Base-by-base conservation (phyloP, 2,797 vertebrate species). In the Tadarida brasiliensis region DNA sequence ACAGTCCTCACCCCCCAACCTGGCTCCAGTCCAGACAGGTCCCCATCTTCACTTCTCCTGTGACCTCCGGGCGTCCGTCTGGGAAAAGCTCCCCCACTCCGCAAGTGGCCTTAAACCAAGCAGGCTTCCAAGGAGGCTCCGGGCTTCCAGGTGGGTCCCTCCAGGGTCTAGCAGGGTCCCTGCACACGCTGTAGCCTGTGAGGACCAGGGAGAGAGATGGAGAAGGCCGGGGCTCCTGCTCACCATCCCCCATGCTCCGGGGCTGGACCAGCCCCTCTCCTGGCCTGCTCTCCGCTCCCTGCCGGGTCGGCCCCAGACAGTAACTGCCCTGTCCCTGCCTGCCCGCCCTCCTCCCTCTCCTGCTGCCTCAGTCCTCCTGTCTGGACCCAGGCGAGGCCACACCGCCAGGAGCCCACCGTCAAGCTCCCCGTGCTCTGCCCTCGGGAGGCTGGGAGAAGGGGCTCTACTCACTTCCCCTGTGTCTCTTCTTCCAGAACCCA, bases 401-500 rank as follows among this genome's bases (percentile, higher is more conserved):
- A 39, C 47, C 0, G 0, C 47, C 11, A 33, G 19, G 30, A 47
- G 39, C 59, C 15, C 39, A 44, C 39, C 39, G 30, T 28, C 44
- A 11, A 15, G 7, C 44, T 39, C 73, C 20, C 47, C 30, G 19
- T 0, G 2, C 39, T 77, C 57, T 57, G 20, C 30, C 71, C 82
- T 28, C 1, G 0, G 24, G 19, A 65, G 59, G 11, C 19, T 4
- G 6, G 57, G 44, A 59, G 49, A 19, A 3, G 3, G 26, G 56
- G 28, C 24, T 51, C 12, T 61, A 97, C 97, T 97, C 74, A 98
- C 97, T 96, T 90, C 96, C 90, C 89, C 82, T 7, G 33, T 97
- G 95, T 59, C 77, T 96, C 93, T 92, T 98, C 97, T 96, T 97
- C 97, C 97, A 98, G 81, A 97, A 30, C 11, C 94, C 68, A 2